phyloP scores from a whole-genome alignment of 2,797 vertebrate genomes.

The Phalloptychus januarius region DNA sequence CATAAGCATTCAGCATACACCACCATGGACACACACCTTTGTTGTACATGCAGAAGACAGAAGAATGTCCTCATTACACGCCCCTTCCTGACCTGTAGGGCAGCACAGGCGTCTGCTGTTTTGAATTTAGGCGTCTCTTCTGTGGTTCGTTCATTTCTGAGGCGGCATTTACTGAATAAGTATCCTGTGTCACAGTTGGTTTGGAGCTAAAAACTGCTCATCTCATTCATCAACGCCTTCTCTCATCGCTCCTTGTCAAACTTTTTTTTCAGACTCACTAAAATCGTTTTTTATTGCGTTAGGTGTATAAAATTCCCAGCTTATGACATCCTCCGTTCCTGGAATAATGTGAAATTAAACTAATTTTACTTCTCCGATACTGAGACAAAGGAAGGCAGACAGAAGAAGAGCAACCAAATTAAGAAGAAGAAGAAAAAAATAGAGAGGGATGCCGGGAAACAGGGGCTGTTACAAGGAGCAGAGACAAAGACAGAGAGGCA shows the following conservation, averaged over 20 bases:
- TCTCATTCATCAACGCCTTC: neutral
- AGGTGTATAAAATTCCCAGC: constrained; percentile 3
- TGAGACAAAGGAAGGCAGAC: constrained; percentile 29
- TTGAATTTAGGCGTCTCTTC: constrained; percentile 61
- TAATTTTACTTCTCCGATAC: constrained; percentile 19
- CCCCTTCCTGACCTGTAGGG: constrained; percentile 35
- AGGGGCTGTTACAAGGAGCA: constrained; percentile 24
- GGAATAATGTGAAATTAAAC: constrained; percentile 1
- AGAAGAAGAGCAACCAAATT: constrained; percentile 34
- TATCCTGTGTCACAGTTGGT: constrained; percentile 47
- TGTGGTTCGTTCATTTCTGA: constrained; percentile 69
- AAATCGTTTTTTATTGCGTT: constrained; percentile 1
- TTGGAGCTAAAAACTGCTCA: constrained; percentile 50
- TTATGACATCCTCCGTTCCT: constrained; percentile 30
- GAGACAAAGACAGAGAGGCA: constrained; percentile 64
- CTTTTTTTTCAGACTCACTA: neutral
- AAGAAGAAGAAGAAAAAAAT: constrained; percentile 18
- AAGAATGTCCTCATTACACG: constrained; percentile 34
- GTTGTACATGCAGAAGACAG: constrained; percentile 19
- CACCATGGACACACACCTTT: constrained; percentile 39
- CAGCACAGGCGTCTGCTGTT: constrained; percentile 40
- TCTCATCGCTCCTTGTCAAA: neutral
- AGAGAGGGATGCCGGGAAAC: constrained; percentile 34
- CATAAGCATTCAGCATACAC: constrained; percentile 44
- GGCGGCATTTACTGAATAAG: constrained; percentile 64